Evolutionary conservation across 2,888 invertebrate species (phyloP), one percentile per base, ranked within the genome.

Genomic region (Pollenia angustigena): DNA sequence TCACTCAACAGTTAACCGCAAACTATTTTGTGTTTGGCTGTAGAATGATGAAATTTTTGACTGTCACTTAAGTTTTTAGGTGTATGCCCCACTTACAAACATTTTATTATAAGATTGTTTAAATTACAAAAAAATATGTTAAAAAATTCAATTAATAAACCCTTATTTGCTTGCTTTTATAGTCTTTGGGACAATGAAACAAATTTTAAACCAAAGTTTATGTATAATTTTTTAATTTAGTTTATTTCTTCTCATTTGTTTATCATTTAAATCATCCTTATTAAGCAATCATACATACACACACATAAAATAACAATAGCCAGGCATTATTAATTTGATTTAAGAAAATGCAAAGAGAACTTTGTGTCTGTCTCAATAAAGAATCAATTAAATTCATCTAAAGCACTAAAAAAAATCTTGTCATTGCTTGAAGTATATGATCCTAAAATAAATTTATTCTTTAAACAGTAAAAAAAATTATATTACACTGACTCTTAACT

Each of bases 301-400:
- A 4, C 42, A 2, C 42, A 2, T 54, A 69, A 52, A 56, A 68
- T 32, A 40, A 62, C 52, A 42, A 44, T 44, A 75, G 60, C 46
- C 78, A 76, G 85, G 50, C 81, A 81, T 75, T 75, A 81, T 58
- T 23, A 42, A 66, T 60, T 74, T 74, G 23, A 58, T 66, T 18
- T 46, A n/a, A 64, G 52, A n/a, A 44, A 52, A 69, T 14, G 32
- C 56, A 48, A 68, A 48, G 50, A 69, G 14, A 84, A 56, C 64
- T 54, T 75, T 84, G 54, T 80, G 80, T 84, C 87, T 84, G 87
- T 87, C 87, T 87, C 84, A 87, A 84, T 78, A 71, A 87, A 71
- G 80, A 66, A 83, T 72, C 42, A 66, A 85, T 69, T 64, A 71
- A 78, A 79, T 76, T 81, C 87, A 87, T 87, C 87, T 87, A 84